phyloP scores from a whole-genome alignment of 1,140 invertebrate genomes.

The Stratiolaelaps scimitus region DNA sequence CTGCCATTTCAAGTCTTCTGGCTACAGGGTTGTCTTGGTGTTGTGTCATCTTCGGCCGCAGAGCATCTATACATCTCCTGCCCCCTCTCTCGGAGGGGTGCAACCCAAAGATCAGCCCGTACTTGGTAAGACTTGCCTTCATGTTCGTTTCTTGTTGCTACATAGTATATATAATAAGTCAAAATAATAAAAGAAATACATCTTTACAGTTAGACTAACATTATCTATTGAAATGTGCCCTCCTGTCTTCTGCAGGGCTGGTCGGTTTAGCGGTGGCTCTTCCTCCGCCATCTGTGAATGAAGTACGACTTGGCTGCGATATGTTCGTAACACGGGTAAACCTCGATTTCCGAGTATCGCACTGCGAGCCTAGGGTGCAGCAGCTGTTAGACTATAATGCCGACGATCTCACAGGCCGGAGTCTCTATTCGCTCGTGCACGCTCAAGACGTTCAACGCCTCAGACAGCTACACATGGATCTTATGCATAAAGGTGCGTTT shows the following conservation, averaged over 20 bases:
- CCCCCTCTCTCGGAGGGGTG: background rate
- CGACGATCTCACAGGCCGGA: conserved; percentile 83
- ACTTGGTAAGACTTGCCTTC: background rate
- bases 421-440: conserved; percentile 83
- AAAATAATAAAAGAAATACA: too few species aligned
- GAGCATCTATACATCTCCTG: conserved; percentile 31
- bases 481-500: conserved; percentile 45
- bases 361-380: conserved; percentile 88
- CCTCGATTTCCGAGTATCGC: conserved; percentile 88
- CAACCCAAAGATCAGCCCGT: conserved; percentile 11
- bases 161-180: too few species aligned
- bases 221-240: too few species aligned
- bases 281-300: conserved; percentile 87
- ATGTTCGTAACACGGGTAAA: conserved; percentile 93
- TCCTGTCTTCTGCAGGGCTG: conserved; percentile 68
- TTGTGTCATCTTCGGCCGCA: conserved; percentile 75
- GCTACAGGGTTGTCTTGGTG: conserved; percentile 85
- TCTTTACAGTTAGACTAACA: too few species aligned
- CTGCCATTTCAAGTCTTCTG: conserved; percentile 94
- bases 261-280: conserved; percentile 85
- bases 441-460: conserved; percentile 85
- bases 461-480: conserved; percentile 77
- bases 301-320: conserved; percentile 84
- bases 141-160: too few species aligned
- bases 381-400: conserved; percentile 81